Evolutionary conservation across 2,113 vertebrate species (phyloP).

Genomic region (Spheniscus mendiculus): DNA sequence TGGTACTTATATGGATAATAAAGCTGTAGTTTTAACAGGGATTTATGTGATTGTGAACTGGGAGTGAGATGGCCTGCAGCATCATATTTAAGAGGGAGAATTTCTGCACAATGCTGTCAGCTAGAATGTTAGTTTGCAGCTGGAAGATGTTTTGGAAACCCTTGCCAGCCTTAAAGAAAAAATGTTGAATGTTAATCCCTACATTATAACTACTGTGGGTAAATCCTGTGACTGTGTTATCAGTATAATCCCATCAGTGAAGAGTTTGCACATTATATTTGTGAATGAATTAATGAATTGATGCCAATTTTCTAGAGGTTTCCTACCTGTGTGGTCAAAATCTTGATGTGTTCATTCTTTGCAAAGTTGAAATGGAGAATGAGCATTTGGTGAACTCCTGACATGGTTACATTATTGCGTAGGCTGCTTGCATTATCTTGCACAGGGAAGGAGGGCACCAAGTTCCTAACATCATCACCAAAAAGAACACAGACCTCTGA

Average conservation of each 20-base stretch:
- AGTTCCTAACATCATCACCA: neutral
- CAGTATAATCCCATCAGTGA: neutral
- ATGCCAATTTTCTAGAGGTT: slow-evolving; percentile 30
- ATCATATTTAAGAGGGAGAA: neutral
- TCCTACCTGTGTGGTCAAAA: neutral
- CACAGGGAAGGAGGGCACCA: neutral
- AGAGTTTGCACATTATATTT: neutral
- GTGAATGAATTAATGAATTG: slow-evolving; percentile 18
- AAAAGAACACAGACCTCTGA: neutral
- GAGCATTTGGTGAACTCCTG: neutral
- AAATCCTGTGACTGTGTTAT: neutral
- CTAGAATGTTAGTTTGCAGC: neutral
- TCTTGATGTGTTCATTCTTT: neutral
- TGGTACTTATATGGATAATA: neutral
- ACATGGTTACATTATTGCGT: neutral
- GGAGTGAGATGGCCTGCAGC: neutral
- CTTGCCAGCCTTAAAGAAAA: neutral
- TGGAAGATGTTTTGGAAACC: neutral
- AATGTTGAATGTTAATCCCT: neutral
- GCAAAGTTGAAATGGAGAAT: neutral
- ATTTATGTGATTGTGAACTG: neutral
- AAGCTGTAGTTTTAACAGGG: neutral
- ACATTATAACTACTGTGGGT: neutral
- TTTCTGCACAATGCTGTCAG: neutral
- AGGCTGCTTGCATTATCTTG: neutral